Evolutionary conservation across 1,140 invertebrate species (phyloP).

Genomic region (Aphaenogaster floridana): DNA sequence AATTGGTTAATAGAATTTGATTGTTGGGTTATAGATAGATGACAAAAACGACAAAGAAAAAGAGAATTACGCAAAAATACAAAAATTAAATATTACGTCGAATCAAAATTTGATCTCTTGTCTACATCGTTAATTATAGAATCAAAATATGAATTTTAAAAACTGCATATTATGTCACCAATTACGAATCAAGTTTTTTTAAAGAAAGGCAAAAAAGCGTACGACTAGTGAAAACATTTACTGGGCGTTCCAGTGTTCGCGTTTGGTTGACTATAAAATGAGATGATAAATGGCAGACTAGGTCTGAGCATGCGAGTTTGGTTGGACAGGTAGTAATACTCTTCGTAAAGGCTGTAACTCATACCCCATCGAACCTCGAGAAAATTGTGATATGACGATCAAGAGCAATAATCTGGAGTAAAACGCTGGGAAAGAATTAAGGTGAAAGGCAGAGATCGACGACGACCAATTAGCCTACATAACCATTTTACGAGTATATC

Average conservation of each 20-base stretch:
- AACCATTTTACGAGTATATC: conserved; percentile 79
- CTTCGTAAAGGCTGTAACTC: conserved; percentile 83
- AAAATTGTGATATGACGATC: conserved; percentile 81
- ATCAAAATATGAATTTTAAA: background rate
- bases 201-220: background rate
- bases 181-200: background rate
- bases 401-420: conserved; percentile 74
- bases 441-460: conserved; percentile 69
- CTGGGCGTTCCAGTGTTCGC: conserved; percentile 57
- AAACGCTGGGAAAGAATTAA: conserved; percentile 62
- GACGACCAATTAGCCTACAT: conserved; percentile 82
- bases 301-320: conserved; percentile 78
- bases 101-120: background rate
- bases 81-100: background rate
- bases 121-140: background rate
- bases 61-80: background rate
- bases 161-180: background rate
- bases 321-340: conserved; percentile 86
- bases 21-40: background rate
- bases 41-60: background rate
- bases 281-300: conserved; percentile 83
- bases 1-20: background rate
- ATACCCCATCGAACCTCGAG: conserved; percentile 77
- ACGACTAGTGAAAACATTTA: conserved; percentile 26
- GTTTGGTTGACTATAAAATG: conserved; percentile 76